Conservation (phyloP, 2,113 vertebrate genomes). For the Pelecanoides urinatrix region DNA sequence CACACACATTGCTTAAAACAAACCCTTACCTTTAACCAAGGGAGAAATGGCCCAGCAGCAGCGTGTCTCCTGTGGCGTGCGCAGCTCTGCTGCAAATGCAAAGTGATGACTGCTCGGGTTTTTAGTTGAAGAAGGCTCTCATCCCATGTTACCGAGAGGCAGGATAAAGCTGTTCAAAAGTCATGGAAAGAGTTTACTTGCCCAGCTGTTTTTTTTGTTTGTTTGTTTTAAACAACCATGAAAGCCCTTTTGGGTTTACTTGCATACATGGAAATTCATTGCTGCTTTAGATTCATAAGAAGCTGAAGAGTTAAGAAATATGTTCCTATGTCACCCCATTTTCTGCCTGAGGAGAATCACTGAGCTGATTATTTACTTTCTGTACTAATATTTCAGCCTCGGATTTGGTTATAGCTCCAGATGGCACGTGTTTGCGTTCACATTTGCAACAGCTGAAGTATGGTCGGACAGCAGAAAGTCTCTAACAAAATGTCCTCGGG, state of each 20-base stretch:
- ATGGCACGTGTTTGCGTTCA: neutral
- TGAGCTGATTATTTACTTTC: neutral
- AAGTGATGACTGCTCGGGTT: neutral
- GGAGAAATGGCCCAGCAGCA: neutral
- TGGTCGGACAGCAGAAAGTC: neutral
- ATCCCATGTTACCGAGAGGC: accelerated
- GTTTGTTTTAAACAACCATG: neutral
- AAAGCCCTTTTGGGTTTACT: neutral
- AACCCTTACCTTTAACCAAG: neutral
- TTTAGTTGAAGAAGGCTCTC: neutral
- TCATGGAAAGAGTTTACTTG: neutral
- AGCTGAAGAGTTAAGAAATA: neutral
- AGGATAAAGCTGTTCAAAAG: neutral
- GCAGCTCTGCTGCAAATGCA: neutral
- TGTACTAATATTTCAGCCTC: neutral
- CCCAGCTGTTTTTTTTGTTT: neutral
- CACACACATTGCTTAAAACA: neutral
- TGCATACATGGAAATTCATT: neutral
- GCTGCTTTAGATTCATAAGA: neutral
- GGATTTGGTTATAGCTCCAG: neutral
- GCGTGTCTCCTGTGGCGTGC: accelerated
- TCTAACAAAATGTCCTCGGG: neutral
- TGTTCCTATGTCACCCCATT: neutral
- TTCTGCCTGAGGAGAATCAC: neutral
- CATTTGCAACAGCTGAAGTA: neutral